These are phyloP conservation scores for Megalonaias nervosa DNA, from an alignment of 1,140 invertebrate genomes.

Conservation along the genomic window DNA sequence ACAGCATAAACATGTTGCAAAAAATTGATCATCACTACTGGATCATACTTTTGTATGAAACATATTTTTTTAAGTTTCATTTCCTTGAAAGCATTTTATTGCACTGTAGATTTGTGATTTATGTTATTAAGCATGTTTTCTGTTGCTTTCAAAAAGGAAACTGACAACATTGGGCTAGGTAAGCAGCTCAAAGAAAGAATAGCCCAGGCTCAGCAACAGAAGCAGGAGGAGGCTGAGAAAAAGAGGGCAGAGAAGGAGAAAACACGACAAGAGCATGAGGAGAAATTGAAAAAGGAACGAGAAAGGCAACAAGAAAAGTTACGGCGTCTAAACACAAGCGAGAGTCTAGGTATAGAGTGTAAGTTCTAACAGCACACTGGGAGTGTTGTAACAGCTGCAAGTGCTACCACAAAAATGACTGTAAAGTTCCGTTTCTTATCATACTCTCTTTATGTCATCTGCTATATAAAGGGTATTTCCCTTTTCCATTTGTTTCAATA, in stretches of 20 bases:
- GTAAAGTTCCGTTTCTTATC: too few species aligned
- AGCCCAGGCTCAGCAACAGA: slow-evolving; percentile 50
- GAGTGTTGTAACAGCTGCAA: slow-evolving; percentile 3
- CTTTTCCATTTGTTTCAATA: too few species aligned
- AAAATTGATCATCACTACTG: too few species aligned
- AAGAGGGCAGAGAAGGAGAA: slow-evolving; percentile 61
- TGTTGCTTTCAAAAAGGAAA: slow-evolving; percentile 25
- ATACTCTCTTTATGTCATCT: too few species aligned
- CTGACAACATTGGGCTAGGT: slow-evolving; percentile 43
- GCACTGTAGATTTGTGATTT: too few species aligned
- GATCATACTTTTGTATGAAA: too few species aligned
- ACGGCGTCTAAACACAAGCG: slow-evolving; percentile 56
- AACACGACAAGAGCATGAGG: slow-evolving; percentile 62
- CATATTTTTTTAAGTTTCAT: too few species aligned
- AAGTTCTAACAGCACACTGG: slow-evolving; percentile 18
- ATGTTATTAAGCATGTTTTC: too few species aligned
- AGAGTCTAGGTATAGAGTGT: slow-evolving; percentile 58
- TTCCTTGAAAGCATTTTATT: too few species aligned
- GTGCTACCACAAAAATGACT: too few species aligned
- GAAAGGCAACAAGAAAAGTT: slow-evolving; percentile 64
- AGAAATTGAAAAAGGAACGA: slow-evolving; percentile 63
- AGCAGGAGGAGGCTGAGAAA: slow-evolving; percentile 52
- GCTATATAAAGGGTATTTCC: too few species aligned
- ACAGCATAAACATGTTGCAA: too few species aligned
- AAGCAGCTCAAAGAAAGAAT: slow-evolving; percentile 50